A percentile compares a stretch with the other conserved stretches of the same genome.
phyloP scores from a whole-genome alignment of 2,888 invertebrate species.

The Ariolimax columbianus region DNA sequence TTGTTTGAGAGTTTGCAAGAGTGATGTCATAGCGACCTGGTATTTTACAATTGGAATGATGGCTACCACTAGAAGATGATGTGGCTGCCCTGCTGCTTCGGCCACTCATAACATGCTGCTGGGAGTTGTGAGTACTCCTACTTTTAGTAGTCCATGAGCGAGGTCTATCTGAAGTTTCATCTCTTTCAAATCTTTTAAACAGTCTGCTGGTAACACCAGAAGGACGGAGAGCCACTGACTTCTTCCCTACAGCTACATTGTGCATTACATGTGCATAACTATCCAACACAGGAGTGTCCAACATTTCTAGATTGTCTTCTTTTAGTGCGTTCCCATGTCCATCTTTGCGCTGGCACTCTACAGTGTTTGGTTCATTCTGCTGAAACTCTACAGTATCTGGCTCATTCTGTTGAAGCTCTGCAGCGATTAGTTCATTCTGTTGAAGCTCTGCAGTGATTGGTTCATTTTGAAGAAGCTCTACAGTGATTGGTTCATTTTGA shows the following conservation, averaged over 20 bases:
- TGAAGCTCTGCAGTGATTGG: not conserved
- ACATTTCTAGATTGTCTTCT: not conserved
- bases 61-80: conserved; percentile 49
- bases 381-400: not conserved
- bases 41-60: conserved; percentile 60
- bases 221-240: conserved; percentile 32
- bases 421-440: not conserved
- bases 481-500: not conserved
- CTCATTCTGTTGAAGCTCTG: not conserved
- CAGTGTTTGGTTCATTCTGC: not conserved
- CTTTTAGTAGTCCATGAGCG: conserved; percentile 1
- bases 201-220: conserved; percentile 52
- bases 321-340: not conserved
- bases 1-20: conserved; percentile 61
- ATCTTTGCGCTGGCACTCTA: too few relatives aligned
- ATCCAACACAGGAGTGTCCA: conserved; percentile 2
- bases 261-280: conserved; percentile 23
- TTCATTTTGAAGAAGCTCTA: not conserved
- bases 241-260: conserved; percentile 9
- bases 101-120: conserved; percentile 55
- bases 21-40: conserved; percentile 66
- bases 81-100: conserved; percentile 53
- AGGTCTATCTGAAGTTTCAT: not conserved
- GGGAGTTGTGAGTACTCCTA: not conserved
- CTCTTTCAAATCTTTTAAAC: conserved; percentile 55